These are phyloP conservation scores for Perdita meconis DNA, from an alignment of 2,888 invertebrate species.

Conservation along the genomic window DNA sequence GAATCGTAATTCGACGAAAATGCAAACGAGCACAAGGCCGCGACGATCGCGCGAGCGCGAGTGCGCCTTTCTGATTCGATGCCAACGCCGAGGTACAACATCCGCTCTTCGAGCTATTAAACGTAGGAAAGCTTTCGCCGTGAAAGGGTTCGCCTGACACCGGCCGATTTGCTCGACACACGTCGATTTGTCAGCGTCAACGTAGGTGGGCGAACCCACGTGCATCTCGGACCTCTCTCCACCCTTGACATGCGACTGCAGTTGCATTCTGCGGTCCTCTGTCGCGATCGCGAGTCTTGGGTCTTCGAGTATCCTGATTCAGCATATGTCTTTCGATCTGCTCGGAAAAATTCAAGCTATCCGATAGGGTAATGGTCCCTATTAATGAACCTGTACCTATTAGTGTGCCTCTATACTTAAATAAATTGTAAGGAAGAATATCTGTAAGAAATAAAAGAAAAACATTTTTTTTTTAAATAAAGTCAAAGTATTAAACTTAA, in stretches of 20 bases:
- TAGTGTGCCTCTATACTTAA: no score
- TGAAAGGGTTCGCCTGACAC: conserved; percentile 30
- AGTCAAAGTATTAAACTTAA: no score
- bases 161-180: conserved; percentile 54
- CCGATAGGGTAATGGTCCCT: no score
- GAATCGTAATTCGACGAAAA: conserved; percentile 67
- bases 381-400: no score
- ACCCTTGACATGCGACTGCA: conserved; percentile 10
- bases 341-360: no score
- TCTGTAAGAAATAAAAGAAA: no score
- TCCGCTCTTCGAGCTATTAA: conserved; percentile 43
- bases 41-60: not conserved
- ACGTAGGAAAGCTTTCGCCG: conserved; percentile 47
- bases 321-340: no score
- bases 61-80: conserved; percentile 50
- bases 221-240: conserved; percentile 26
- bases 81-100: conserved; percentile 52
- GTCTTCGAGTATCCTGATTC: no score
- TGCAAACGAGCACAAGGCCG: conserved; percentile 73
- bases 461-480: no score
- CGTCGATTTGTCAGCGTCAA: conserved; percentile 62
- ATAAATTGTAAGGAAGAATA: no score
- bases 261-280: conserved; percentile 30
- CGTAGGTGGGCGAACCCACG: conserved; percentile 57
- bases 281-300: no score